phyloP scores from a whole-genome alignment of 2,113 vertebrate species.

The Bettongia penicillata region DNA sequence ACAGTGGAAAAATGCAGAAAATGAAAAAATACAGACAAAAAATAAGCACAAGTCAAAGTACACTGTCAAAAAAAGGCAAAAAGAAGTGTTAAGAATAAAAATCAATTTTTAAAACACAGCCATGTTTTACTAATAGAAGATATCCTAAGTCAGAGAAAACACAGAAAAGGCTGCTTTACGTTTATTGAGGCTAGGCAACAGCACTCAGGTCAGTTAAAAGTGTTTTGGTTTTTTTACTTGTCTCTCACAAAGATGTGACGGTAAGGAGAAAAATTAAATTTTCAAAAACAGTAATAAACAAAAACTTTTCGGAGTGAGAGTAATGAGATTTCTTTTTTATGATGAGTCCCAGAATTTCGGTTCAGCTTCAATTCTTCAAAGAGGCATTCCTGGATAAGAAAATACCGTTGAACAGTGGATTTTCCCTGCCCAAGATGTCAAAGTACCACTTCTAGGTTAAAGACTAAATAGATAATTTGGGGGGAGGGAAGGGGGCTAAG shows the following conservation, averaged over 20 bases:
- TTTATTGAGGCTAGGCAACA: too few species aligned
- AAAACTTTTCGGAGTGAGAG: too few species aligned
- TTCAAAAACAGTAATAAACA: too few species aligned
- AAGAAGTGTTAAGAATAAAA: neutral
- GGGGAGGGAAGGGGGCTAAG: neutral
- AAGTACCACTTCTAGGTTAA: neutral
- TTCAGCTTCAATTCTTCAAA: neutral
- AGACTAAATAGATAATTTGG: neutral
- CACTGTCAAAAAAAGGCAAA: neutral
- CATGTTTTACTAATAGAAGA: neutral
- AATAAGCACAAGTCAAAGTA: neutral
- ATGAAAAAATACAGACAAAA: slow-evolving; percentile 3
- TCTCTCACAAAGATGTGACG: too few species aligned
- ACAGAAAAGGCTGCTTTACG: too few species aligned
- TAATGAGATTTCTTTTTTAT: too few species aligned
- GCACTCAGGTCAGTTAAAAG: too few species aligned
- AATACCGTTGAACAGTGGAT: neutral
- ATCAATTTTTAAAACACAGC: neutral
- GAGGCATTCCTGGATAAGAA: neutral
- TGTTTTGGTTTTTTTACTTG: too few species aligned
- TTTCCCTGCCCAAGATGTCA: too few species aligned
- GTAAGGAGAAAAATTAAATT: too few species aligned
- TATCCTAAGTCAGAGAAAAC: neutral
- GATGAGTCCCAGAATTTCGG: too few species aligned
- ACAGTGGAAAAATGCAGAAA: neutral